A percentile compares a stretch with the other conserved stretches of the same genome.
Conservation (phyloP, 2,888 invertebrate species). For the Agelastica alni region DNA sequence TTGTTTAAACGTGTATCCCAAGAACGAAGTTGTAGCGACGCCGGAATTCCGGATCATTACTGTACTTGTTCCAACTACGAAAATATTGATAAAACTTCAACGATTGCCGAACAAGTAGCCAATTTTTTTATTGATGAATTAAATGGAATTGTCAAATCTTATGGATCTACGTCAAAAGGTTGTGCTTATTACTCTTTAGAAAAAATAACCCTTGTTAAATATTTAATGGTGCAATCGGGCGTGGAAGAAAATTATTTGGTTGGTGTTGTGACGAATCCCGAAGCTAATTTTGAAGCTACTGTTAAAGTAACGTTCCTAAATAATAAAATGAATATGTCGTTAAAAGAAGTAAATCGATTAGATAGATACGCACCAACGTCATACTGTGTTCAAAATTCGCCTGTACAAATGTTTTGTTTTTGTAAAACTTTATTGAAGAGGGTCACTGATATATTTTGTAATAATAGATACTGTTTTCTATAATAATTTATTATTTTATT, state of each 20-base stretch:
- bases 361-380: constrained; percentile 60
- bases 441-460: constrained; percentile 35
- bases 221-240: constrained; percentile 33
- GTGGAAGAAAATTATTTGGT: constrained; percentile 61
- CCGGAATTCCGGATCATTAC: constrained; percentile 72
- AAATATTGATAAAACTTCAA: constrained; percentile 56
- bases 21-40: constrained; percentile 71
- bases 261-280: constrained; percentile 68
- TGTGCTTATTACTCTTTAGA: constrained; percentile 43
- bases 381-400: constrained; percentile 57
- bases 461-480: constrained; percentile 35
- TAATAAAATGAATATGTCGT: constrained; percentile 45
- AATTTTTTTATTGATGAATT: constrained; percentile 55
- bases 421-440: constrained; percentile 48
- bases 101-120: constrained; percentile 61
- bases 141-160: constrained; percentile 31
- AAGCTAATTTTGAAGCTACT: constrained; percentile 71
- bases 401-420: constrained; percentile 56
- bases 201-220: constrained; percentile 40
- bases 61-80: constrained; percentile 71
- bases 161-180: constrained; percentile 23
- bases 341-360: constrained; percentile 64
- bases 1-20: constrained; percentile 64
- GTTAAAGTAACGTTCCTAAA: constrained; percentile 54
- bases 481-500: neutral